Conservation (phyloP, 2,113 vertebrate species). For the Pseudorasbora parva region DNA sequence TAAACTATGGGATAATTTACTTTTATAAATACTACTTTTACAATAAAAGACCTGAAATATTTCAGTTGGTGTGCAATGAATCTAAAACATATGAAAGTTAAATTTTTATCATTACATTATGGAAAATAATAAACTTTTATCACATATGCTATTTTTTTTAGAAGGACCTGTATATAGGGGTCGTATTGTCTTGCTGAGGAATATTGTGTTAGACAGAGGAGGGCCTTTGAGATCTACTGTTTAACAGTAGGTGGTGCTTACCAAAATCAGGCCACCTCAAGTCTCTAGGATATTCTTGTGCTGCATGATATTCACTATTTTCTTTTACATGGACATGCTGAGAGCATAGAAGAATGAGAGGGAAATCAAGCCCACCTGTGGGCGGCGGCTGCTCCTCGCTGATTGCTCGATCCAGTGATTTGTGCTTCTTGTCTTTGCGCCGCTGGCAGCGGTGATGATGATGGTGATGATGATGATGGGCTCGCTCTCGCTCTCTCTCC, state of each 20-base stretch:
- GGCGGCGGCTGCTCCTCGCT: conserved; percentile 76
- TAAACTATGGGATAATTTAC: too few relatives aligned
- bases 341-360: background rate
- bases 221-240: background rate
- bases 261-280: background rate
- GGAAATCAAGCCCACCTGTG: conserved; percentile 71
- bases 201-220: background rate
- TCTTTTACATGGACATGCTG: background rate
- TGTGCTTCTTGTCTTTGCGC: conserved; percentile 88
- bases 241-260: background rate
- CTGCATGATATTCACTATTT: background rate
- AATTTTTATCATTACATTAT: too few relatives aligned
- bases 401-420: conserved; percentile 82
- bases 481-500: conserved; percentile 76
- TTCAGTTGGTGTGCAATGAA: too few relatives aligned
- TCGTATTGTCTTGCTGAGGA: background rate
- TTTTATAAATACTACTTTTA: too few relatives aligned
- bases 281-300: background rate
- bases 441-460: conserved; percentile 92
- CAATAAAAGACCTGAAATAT: too few relatives aligned
- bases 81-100: too few relatives aligned
- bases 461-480: conserved; percentile 79
- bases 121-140: too few relatives aligned
- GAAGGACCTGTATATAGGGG: too few relatives aligned
- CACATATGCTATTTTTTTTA: too few relatives aligned